Evolutionary conservation across 1,140 invertebrate genomes (phyloP).

Genomic region (Drosophila sp.): DNA sequence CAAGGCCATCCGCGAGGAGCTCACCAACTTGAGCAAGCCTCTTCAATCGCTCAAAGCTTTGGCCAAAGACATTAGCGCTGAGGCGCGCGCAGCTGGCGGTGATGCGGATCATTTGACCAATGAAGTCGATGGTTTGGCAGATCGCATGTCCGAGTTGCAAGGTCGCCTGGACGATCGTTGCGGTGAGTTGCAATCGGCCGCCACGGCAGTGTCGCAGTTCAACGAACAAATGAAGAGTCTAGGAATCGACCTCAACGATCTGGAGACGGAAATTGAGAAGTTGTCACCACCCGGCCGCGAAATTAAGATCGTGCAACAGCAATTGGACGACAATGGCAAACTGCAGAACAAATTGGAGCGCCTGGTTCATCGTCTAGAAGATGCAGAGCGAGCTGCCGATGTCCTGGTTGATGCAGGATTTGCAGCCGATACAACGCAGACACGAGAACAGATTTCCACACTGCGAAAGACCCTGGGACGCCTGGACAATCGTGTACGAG

Average conservation of each 20-base stretch:
- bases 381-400: slow-evolving; percentile 89
- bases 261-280: slow-evolving; percentile 93
- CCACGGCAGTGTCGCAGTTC: slow-evolving; percentile 93
- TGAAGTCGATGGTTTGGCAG: slow-evolving; percentile 90
- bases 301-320: slow-evolving; percentile 91
- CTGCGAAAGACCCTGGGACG: slow-evolving; percentile 90
- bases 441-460: slow-evolving; percentile 90
- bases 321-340: slow-evolving; percentile 91
- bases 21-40: slow-evolving; percentile 89
- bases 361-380: slow-evolving; percentile 87
- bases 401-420: slow-evolving; percentile 92
- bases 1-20: slow-evolving; percentile 90
- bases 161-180: slow-evolving; percentile 91
- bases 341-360: slow-evolving; percentile 88
- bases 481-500: slow-evolving; percentile 90
- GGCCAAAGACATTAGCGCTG: slow-evolving; percentile 89
- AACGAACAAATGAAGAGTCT: slow-evolving; percentile 93
- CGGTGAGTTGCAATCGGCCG: slow-evolving; percentile 92
- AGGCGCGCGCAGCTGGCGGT: slow-evolving; percentile 88
- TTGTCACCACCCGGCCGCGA: slow-evolving; percentile 94
- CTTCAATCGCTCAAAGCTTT: slow-evolving; percentile 88
- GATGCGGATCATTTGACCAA: slow-evolving; percentile 90
- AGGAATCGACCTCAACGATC: slow-evolving; percentile 88
- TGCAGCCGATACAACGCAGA: slow-evolving; percentile 90
- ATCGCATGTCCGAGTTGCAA: slow-evolving; percentile 91